Evolutionary conservation across 2,888 invertebrate species (phyloP).

Genomic region (Agrotis puta): DNA sequence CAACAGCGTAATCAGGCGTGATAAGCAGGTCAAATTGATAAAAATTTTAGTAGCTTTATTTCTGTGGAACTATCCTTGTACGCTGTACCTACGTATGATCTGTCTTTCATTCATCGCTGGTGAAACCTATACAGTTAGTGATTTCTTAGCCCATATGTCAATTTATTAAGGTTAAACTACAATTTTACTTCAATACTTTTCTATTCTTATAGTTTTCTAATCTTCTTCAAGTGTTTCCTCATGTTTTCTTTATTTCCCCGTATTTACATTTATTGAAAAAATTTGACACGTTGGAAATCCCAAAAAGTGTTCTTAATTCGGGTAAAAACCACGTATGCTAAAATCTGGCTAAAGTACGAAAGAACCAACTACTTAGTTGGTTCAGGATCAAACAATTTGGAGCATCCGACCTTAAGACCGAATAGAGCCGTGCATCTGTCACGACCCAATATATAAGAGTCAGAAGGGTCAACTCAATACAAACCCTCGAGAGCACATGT

Average conservation of each 20-base stretch:
- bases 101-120: neutral
- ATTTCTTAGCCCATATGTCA: too few relatives aligned
- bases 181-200: too few relatives aligned
- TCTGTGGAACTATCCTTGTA: neutral
- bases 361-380: conserved; percentile 14
- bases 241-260: too few relatives aligned
- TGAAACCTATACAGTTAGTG: too few relatives aligned
- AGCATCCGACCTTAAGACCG: conserved; percentile 22
- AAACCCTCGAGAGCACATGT: conserved; percentile 51
- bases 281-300: too few relatives aligned
- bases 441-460: conserved; percentile 41
- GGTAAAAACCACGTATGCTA: neutral
- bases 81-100: neutral
- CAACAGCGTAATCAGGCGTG: conserved; percentile 14
- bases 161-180: too few relatives aligned
- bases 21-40: conserved; percentile 47
- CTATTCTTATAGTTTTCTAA: too few relatives aligned
- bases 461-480: conserved; percentile 55
- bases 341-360: neutral
- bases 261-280: too few relatives aligned
- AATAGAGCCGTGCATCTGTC: conserved; percentile 47
- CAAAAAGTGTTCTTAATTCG: too few relatives aligned
- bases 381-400: conserved; percentile 29
- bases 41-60: conserved; percentile 17
- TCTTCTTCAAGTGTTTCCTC: too few relatives aligned